Conservation (phyloP, 2,113 vertebrate species). For the Neodontobutis hainanensis region DNA sequence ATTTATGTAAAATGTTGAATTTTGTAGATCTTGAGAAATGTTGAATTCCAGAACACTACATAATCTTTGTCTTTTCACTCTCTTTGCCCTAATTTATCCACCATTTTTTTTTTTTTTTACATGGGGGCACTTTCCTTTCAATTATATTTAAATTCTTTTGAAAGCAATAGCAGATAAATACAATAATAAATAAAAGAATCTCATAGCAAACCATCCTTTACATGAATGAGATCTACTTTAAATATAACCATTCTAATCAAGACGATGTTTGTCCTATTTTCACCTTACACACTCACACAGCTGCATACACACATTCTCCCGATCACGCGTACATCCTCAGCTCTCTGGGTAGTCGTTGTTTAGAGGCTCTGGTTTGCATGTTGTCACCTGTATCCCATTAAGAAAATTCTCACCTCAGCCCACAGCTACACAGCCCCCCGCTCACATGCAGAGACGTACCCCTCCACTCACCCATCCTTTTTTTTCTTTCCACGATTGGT, state of each 20-base stretch:
- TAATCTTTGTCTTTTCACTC: too few relatives aligned
- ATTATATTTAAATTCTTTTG: too few relatives aligned
- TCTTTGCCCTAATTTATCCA: too few relatives aligned
- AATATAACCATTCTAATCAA: not conserved
- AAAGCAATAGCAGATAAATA: too few relatives aligned
- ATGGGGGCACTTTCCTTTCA: too few relatives aligned
- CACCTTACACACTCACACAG: not conserved
- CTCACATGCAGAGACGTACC: constrained; percentile 37
- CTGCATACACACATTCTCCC: constrained; percentile 19
- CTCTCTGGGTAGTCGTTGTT: constrained; percentile 72
- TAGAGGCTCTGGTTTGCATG: constrained; percentile 77
- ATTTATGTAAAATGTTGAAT: too few relatives aligned
- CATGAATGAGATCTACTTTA: not conserved
- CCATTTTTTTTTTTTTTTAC: too few relatives aligned
- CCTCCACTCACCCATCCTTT: constrained; percentile 50
- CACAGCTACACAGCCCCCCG: constrained; percentile 55
- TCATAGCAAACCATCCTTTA: too few relatives aligned
- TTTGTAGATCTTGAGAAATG: too few relatives aligned
- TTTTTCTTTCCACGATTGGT: constrained; percentile 45
- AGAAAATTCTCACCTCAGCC: constrained; percentile 75
- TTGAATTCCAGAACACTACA: too few relatives aligned
- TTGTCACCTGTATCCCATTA: constrained; percentile 82
- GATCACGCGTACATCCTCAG: constrained; percentile 32
- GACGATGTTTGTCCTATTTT: not conserved
- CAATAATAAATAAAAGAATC: too few relatives aligned